Evolutionary conservation across 2,797 vertebrate genomes (phyloP).

Genomic region (Numenius phaeopus): DNA sequence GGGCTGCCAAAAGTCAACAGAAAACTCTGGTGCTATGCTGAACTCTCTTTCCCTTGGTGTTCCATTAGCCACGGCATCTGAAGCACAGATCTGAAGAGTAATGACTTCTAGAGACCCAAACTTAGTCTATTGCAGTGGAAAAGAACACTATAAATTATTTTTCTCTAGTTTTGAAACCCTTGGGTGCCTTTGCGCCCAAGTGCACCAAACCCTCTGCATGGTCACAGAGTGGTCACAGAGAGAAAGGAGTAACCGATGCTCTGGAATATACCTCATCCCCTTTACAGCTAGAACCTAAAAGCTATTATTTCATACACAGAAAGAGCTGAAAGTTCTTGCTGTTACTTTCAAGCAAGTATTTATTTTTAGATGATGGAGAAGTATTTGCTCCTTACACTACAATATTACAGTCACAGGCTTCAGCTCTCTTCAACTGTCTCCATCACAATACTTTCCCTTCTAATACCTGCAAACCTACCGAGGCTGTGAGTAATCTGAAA

Average conservation of each 20-base stretch:
- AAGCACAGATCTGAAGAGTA: not conserved
- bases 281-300: not conserved
- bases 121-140: not conserved
- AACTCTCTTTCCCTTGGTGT: not conserved
- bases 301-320: not conserved
- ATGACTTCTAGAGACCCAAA: not conserved
- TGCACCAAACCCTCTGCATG: not conserved
- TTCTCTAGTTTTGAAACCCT: not conserved
- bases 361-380: not conserved
- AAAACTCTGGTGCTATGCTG: not conserved
- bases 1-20: not conserved
- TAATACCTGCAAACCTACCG: not conserved
- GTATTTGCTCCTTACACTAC: not conserved
- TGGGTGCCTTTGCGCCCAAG: not conserved
- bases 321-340: not conserved
- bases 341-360: not conserved
- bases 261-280: not conserved
- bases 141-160: not conserved
- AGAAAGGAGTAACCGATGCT: not conserved
- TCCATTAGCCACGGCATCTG: not conserved
- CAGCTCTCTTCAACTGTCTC: not conserved
- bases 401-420: not conserved
- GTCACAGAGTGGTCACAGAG: rapidly evolving
- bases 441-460: not conserved
- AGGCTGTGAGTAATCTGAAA: not conserved